Evolutionary conservation across 2,888 invertebrate species (phyloP).

Genomic region (Athrips mouffetella): DNA sequence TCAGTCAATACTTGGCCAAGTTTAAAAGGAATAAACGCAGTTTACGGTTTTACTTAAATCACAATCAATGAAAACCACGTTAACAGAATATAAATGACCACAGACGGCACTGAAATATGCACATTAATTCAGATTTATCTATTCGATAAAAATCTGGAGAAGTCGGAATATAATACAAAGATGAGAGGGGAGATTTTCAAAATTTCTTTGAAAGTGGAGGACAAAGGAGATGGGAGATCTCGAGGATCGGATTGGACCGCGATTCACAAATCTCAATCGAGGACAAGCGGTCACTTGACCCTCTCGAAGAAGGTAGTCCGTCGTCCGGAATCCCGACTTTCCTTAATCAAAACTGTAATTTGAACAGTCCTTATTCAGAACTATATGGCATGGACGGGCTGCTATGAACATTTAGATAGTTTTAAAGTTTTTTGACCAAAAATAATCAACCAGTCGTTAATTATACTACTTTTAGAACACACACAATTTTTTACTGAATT

Average conservation of each 20-base stretch:
- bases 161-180: slow-evolving; percentile 14
- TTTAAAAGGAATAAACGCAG: not conserved
- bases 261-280: slow-evolving; percentile 60
- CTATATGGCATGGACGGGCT: too few relatives aligned
- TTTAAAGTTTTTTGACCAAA: too few relatives aligned
- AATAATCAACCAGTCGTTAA: too few relatives aligned
- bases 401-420: too few relatives aligned
- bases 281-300: slow-evolving; percentile 62
- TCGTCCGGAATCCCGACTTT: slow-evolving; percentile 32
- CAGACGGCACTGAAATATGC: slow-evolving; percentile 11
- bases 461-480: too few relatives aligned
- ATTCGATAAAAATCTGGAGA: slow-evolving; percentile 9
- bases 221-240: slow-evolving; percentile 48
- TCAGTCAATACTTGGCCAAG: not conserved
- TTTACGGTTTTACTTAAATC: not conserved
- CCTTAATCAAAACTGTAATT: slow-evolving; percentile 32
- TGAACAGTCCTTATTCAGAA: slow-evolving; percentile 14
- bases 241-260: slow-evolving; percentile 53
- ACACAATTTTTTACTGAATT: too few relatives aligned
- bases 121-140: slow-evolving; percentile 12
- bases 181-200: slow-evolving; percentile 26
- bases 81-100: slow-evolving; percentile 10
- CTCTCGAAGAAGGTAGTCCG: slow-evolving; percentile 35
- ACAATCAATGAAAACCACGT: slow-evolving; percentile 1
- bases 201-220: slow-evolving; percentile 34